Evolutionary conservation across 1,140 invertebrate species (phyloP).

Genomic region (Bicyclus anynana): DNA sequence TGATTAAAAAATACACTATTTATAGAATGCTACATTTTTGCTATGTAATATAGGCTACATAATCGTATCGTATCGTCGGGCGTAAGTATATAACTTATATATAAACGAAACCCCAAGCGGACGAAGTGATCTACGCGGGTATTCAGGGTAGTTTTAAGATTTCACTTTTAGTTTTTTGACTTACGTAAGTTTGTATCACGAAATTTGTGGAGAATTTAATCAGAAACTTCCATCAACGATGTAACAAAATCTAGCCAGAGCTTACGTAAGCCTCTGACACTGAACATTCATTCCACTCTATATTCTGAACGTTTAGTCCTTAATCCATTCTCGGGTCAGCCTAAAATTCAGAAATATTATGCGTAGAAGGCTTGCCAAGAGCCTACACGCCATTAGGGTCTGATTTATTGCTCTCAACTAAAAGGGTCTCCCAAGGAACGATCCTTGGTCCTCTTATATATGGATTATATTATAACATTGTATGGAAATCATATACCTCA

Average conservation of each 20-base stretch:
- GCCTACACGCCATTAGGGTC: conserved; percentile 55
- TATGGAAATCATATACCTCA: conserved; percentile 37
- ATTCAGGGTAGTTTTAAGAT: too few species aligned
- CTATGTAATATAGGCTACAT: too few species aligned
- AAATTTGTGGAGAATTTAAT: background rate
- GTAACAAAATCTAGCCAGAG: background rate
- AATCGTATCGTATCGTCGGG: too few species aligned
- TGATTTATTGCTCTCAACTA: conserved; percentile 62
- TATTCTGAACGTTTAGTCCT: conserved; percentile 27
- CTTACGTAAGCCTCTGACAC: background rate
- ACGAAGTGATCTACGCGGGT: too few species aligned
- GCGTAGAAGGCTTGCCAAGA: conserved; percentile 29
- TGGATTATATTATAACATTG: conserved; percentile 30
- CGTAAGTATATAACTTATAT: too few species aligned
- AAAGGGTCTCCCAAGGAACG: conserved; percentile 54
- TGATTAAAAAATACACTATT: too few species aligned
- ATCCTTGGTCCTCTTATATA: conserved; percentile 34
- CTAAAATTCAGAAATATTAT: conserved; percentile 55
- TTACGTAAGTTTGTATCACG: too few species aligned
- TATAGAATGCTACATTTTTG: too few species aligned
- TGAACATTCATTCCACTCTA: conserved; percentile 24
- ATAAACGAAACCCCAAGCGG: too few species aligned
- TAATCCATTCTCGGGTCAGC: conserved; percentile 32
- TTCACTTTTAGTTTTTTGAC: too few species aligned
- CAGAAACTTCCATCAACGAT: background rate